Percentiles rank a stretch among this genome's conserved stretches.
Evolutionary conservation across 1,140 invertebrate genomes (phyloP).

Genomic region (Lucilia cuprina): DNA sequence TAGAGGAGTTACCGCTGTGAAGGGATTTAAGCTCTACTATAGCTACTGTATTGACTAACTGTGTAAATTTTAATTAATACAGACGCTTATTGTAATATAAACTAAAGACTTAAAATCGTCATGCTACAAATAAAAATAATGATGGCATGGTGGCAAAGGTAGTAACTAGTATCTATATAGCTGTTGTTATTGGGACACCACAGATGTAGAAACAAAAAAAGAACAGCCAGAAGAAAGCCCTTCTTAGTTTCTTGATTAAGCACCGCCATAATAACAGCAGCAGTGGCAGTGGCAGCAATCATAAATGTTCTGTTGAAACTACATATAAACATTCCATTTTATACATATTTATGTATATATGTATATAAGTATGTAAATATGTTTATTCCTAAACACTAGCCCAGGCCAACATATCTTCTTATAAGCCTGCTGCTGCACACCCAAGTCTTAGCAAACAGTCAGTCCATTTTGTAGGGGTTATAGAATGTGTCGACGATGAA

Average conservation of each 20-base stretch:
- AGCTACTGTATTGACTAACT: constrained; percentile 4
- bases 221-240: background rate
- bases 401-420: background rate
- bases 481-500: constrained; percentile 29
- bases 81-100: constrained; percentile 11
- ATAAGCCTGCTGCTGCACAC: background rate
- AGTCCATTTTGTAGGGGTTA: background rate
- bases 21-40: background rate
- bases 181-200: too few species aligned
- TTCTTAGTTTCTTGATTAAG: constrained; percentile 26
- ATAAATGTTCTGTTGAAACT: background rate
- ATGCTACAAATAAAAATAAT: background rate
- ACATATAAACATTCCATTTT: background rate
- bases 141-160: background rate
- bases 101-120: background rate
- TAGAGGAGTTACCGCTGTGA: constrained; percentile 2
- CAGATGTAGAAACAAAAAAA: background rate
- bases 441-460: background rate
- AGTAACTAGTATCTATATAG: background rate
- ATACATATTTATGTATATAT: background rate
- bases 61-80: constrained; percentile 15
- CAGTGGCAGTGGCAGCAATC: background rate
- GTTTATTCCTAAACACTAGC: background rate
- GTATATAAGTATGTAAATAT: too few species aligned
- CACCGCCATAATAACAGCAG: constrained; percentile 14